Evolutionary conservation across 2,113 vertebrate species (phyloP).

Genomic region (Rallus limicola): DNA sequence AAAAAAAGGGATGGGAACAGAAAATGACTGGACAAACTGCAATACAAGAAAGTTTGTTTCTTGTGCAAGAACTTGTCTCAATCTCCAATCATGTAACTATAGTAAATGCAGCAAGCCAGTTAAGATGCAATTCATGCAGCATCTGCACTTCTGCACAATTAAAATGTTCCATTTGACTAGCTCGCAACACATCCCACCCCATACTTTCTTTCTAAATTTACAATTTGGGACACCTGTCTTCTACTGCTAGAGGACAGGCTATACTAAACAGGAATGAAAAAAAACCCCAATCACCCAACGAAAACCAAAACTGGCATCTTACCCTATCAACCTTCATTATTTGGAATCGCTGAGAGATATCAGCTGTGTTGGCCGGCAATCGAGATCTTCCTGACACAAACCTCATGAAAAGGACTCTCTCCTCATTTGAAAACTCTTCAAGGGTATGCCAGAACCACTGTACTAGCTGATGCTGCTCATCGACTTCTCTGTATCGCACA

Average conservation of each 20-base stretch:
- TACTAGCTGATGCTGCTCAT: constrained; percentile 85
- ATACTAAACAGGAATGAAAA: not conserved
- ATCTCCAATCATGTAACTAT: not conserved
- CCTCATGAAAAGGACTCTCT: constrained; percentile 87
- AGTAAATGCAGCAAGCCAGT: not conserved
- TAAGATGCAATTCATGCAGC: not conserved
- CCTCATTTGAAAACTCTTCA: constrained; percentile 87
- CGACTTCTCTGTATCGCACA: constrained; percentile 85
- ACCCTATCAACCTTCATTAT: constrained; percentile 91
- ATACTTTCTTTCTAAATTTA: not conserved
- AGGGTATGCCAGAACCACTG: constrained; percentile 89
- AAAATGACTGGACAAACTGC: not conserved
- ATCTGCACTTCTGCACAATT: not conserved
- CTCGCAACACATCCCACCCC: not conserved
- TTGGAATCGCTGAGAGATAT: constrained; percentile 88
- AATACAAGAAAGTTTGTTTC: not conserved
- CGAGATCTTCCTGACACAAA: constrained; percentile 87
- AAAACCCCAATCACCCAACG: not conserved
- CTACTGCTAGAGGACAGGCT: not conserved
- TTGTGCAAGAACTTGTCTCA: not conserved
- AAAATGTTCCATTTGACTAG: not conserved
- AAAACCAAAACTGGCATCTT: constrained; percentile 4
- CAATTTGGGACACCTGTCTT: not conserved
- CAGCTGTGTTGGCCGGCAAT: constrained; percentile 85
- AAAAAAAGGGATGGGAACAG: not conserved